phyloP scores from a whole-genome alignment of 2,113 vertebrate species.

The Urocolius indicus region DNA sequence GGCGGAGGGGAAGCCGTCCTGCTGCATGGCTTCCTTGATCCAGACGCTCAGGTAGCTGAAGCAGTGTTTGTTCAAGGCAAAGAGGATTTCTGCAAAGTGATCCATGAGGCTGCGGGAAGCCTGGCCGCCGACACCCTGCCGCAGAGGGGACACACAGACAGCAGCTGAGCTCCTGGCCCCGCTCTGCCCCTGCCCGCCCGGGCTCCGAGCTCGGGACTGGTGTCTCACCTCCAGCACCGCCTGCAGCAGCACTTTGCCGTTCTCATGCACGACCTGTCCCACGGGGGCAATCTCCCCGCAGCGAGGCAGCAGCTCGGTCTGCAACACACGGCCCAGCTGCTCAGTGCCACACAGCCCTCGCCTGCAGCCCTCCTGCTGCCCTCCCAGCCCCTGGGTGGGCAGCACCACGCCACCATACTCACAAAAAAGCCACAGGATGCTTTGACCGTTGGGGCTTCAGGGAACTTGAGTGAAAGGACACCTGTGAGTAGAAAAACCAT shows the following conservation, averaged over 20 bases:
- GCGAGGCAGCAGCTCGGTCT: conserved; percentile 94
- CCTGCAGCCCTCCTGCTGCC: background rate
- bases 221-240: conserved; percentile 92
- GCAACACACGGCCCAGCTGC: background rate
- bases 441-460: conserved; percentile 96
- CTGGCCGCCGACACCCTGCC: conserved; percentile 92
- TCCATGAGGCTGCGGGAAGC: conserved; percentile 97
- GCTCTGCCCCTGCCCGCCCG: background rate
- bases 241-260: conserved; percentile 90
- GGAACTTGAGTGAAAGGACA: conserved; percentile 97
- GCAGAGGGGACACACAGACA: background rate
- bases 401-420: conserved; percentile 58
- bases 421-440: conserved; percentile 97
- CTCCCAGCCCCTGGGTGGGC: background rate
- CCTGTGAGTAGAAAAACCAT: conserved; percentile 77
- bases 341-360: background rate
- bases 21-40: conserved; percentile 94
- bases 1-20: conserved; percentile 90
- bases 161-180: background rate
- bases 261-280: conserved; percentile 90
- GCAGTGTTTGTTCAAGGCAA: conserved; percentile 96
- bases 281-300: conserved; percentile 90
- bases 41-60: conserved; percentile 90
- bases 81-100: conserved; percentile 95
- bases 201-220: background rate